A percentile compares a stretch with the other conserved stretches of the same genome.
Conservation (phyloP, 2,797 vertebrate species). For the Sebastes goodei region DNA sequence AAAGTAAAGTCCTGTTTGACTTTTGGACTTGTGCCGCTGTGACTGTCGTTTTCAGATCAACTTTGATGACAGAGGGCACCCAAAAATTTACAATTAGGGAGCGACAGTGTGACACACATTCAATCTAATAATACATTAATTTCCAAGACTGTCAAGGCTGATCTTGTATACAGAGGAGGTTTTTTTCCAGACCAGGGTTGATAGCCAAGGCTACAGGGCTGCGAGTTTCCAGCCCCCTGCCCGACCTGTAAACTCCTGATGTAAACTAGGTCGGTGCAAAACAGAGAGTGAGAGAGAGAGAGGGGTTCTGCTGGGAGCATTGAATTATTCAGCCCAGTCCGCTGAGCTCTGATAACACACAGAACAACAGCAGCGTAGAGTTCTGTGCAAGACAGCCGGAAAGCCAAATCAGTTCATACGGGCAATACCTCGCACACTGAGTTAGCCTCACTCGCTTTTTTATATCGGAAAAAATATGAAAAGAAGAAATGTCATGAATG, state of each 20-base stretch:
- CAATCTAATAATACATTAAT: conserved; percentile 11
- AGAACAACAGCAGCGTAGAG: conserved; percentile 66
- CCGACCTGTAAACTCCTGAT: conserved; percentile 62
- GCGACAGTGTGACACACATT: neutral
- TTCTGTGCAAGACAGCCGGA: conserved; percentile 37
- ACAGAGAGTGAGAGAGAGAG: conserved; percentile 30
- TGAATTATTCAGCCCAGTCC: conserved; percentile 80
- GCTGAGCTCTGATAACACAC: conserved; percentile 69
- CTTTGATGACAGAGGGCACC: neutral
- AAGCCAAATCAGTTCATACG: conserved; percentile 27
- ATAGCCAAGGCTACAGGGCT: conserved; percentile 26
- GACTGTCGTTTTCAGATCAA: neutral
- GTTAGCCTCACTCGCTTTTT: neutral
- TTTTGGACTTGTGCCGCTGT: neutral
- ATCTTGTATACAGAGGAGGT: neutral
- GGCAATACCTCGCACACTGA: conserved; percentile 2
- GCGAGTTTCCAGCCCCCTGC: conserved; percentile 22
- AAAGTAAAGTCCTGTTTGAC: conserved; percentile 37
- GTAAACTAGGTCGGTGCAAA: conserved; percentile 68
- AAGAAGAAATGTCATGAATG: neutral
- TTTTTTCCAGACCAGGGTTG: conserved; percentile 17
- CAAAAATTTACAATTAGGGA: neutral
- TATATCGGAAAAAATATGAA: neutral
- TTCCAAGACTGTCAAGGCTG: conserved; percentile 3
- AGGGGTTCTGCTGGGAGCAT: conserved; percentile 63